Evolutionary conservation across 2,888 invertebrate genomes (phyloP).

Genomic region (Neria commutata): DNA sequence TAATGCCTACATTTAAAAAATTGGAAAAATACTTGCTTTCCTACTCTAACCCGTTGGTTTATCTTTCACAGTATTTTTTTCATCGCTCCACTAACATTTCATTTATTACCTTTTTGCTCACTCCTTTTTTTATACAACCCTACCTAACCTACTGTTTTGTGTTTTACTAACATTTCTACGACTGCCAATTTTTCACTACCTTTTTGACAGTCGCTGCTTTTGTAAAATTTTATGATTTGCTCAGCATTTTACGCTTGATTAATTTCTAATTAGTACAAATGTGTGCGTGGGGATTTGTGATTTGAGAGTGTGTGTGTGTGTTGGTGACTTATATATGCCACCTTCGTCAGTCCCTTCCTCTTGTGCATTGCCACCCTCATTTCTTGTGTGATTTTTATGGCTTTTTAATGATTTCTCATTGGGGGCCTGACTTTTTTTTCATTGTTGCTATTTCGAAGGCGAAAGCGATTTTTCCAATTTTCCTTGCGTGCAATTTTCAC

Average conservation of each 20-base stretch:
- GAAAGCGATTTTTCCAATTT: neutral
- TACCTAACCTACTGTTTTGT: too few relatives aligned
- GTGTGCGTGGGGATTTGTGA: slow-evolving; percentile 48
- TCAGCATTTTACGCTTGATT: slow-evolving; percentile 51
- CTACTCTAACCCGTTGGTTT: too few relatives aligned
- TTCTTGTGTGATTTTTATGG: neutral
- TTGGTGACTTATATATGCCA: neutral
- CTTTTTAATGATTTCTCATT: neutral
- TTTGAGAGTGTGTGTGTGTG: neutral
- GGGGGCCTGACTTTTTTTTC: neutral
- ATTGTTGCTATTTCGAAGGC: neutral
- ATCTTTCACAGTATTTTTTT: too few relatives aligned
- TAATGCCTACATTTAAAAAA: too few relatives aligned
- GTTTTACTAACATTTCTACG: too few relatives aligned
- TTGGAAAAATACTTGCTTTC: too few relatives aligned
- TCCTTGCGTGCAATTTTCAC: neutral
- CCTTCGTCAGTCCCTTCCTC: neutral
- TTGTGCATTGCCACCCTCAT: neutral
- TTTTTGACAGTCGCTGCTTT: neutral
- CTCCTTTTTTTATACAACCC: too few relatives aligned
- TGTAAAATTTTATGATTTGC: neutral
- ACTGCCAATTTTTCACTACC: too few relatives aligned
- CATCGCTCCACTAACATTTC: too few relatives aligned
- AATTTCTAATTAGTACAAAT: slow-evolving; percentile 55
- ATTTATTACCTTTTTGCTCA: too few relatives aligned